phyloP scores from a whole-genome alignment of 2,113 vertebrate genomes.

The Edolisoma coerulescens region DNA sequence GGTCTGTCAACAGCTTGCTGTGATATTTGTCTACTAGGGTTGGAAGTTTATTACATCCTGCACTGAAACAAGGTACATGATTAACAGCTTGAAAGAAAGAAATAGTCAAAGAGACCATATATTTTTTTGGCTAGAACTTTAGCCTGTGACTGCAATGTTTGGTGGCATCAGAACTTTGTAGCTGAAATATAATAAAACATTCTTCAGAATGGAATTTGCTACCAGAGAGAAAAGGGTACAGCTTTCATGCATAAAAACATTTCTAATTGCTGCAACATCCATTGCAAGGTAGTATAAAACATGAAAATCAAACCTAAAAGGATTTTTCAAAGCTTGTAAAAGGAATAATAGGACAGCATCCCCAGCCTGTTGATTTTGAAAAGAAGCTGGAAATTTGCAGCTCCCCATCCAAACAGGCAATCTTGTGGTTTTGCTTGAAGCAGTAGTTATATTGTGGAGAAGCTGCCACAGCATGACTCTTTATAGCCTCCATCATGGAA shows the following conservation, averaged over 20 bases:
- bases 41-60: background rate
- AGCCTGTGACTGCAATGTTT: background rate
- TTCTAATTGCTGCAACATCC: background rate
- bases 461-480: background rate
- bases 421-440: background rate
- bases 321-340: background rate
- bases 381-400: background rate
- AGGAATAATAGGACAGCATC: background rate
- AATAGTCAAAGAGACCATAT: background rate
- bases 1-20: background rate
- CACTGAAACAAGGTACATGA: background rate
- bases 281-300: background rate
- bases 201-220: background rate
- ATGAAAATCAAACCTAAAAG: background rate
- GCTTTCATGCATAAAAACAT: background rate
- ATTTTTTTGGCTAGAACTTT: background rate
- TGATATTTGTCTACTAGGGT: background rate
- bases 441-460: background rate
- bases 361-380: background rate
- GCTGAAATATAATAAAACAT: background rate
- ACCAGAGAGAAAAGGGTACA: background rate
- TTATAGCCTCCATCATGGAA: background rate
- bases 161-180: background rate
- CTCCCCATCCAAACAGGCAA: background rate
- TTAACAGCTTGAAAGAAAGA: background rate